A percentile compares a stretch with the other conserved stretches of the same genome.
Evolutionary conservation across 2,888 invertebrate genomes (phyloP).

Genomic region (Spodoptera exigua): DNA sequence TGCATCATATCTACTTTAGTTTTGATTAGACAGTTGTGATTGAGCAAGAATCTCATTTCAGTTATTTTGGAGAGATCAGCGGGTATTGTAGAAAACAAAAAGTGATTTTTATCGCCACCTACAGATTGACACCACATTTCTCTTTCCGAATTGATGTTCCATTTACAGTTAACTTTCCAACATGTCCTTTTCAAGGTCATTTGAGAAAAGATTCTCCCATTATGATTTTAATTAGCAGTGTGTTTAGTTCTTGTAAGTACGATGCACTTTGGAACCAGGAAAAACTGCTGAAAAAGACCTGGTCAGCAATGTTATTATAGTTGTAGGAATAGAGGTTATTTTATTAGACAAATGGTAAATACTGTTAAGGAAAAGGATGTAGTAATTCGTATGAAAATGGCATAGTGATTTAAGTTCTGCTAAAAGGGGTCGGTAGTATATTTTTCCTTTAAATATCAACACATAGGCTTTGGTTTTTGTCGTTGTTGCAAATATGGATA

Average conservation of each 20-base stretch:
- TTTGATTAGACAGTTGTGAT: conserved; percentile 25
- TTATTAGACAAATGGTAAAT: conserved; percentile 15
- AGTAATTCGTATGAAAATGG: conserved; percentile 19
- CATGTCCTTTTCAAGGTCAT: neutral
- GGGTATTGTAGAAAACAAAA: too few species aligned
- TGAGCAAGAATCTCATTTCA: conserved; percentile 33
- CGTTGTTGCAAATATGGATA: too few species aligned
- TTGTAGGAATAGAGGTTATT: conserved; percentile 21
- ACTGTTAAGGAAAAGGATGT: conserved; percentile 4
- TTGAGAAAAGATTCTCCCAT: conserved; percentile 4
- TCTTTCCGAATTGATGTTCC: too few species aligned
- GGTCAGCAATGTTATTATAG: conserved; percentile 9
- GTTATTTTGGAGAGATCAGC: too few species aligned
- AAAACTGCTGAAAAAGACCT: conserved; percentile 6
- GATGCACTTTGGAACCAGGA: conserved; percentile 11
- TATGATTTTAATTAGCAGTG: conserved; percentile 3
- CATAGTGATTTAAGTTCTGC: conserved; percentile 3
- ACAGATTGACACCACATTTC: too few species aligned
- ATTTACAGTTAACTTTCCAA: neutral
- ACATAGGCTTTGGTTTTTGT: too few species aligned
- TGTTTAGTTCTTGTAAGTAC: conserved; percentile 13
- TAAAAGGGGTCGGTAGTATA: neutral
- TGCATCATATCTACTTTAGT: conserved; percentile 39
- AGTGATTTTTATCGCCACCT: too few species aligned
- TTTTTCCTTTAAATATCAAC: too few species aligned